These are phyloP conservation scores for Gallinago media DNA, from an alignment of 2,113 vertebrate genomes.

Conservation along the genomic window DNA sequence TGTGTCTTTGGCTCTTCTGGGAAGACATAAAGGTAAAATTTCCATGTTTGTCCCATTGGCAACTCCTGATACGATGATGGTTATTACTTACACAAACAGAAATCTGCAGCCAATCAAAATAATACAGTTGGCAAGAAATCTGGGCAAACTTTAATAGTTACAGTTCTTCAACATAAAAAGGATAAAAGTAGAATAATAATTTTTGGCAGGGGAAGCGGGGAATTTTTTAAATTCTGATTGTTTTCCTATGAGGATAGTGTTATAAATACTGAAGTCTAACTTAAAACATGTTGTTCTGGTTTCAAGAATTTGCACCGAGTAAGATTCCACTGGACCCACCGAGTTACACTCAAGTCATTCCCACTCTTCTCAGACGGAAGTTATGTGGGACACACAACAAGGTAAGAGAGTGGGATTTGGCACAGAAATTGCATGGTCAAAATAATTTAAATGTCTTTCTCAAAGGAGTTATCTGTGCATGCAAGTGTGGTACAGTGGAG, in stretches of 20 bases:
- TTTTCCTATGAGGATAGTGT: conserved; percentile 62
- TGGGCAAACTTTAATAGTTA: conserved; percentile 65
- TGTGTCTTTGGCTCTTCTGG: conserved; percentile 44
- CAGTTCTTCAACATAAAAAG: conserved; percentile 59
- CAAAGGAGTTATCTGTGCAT: conserved; percentile 21
- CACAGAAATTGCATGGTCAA: neutral
- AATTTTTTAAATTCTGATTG: conserved; percentile 64
- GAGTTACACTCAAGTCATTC: neutral
- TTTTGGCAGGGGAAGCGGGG: conserved; percentile 43
- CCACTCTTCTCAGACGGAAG: neutral
- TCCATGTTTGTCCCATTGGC: conserved; percentile 59
- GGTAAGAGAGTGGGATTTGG: conserved; percentile 13
- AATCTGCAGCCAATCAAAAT: conserved; percentile 71
- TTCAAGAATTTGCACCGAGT: neutral
- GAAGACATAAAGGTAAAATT: conserved; percentile 63
- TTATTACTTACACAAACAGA: conserved; percentile 72
- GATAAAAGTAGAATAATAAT: conserved; percentile 69
- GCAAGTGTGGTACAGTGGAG: neutral
- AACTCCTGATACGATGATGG: conserved; percentile 47
- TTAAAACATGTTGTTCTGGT: conserved; percentile 48
- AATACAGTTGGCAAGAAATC: conserved; percentile 68
- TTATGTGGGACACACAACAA: neutral
- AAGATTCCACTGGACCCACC: neutral
- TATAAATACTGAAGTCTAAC: conserved; percentile 54
- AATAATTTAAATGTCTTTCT: conserved; percentile 12